Percentiles rank a stretch among this genome's conserved stretches.
Evolutionary conservation across 2,113 vertebrate genomes (phyloP).

Genomic region (Gobio gobio): DNA sequence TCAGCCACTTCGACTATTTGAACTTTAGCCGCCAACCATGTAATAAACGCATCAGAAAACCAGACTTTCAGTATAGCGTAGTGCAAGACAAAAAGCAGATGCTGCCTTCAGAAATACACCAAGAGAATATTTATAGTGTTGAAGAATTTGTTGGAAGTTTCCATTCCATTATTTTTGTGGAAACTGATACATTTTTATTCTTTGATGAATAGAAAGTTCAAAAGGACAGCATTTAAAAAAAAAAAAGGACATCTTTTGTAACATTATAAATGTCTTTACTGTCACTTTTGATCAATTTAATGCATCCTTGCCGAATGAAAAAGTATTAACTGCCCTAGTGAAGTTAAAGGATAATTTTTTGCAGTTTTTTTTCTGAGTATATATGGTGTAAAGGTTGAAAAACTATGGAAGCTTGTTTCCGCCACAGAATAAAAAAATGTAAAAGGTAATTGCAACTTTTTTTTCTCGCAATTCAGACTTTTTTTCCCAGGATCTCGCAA

Average conservation of each 20-base stretch:
- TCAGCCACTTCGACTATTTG: not conserved
- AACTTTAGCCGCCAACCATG: not conserved
- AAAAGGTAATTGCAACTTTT: too few relatives aligned
- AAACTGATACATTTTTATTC: too few relatives aligned
- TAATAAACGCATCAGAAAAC: not conserved
- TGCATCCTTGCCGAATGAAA: not conserved
- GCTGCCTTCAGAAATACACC: not conserved
- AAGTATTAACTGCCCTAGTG: not conserved
- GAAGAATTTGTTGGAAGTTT: not conserved
- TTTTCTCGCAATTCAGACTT: too few relatives aligned
- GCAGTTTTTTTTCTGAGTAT: too few relatives aligned
- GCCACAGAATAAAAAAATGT: too few relatives aligned
- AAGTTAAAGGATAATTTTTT: not conserved
- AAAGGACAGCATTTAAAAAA: too few relatives aligned
- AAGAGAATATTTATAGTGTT: not conserved
- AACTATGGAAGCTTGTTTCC: too few relatives aligned
- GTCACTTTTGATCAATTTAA: not conserved
- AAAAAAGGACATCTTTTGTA: too few relatives aligned
- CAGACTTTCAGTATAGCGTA: not conserved
- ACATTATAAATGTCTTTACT: not conserved
- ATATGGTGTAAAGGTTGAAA: too few relatives aligned
- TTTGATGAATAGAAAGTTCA: too few relatives aligned
- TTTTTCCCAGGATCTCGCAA: too few relatives aligned
- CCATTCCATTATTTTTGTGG: not conserved
- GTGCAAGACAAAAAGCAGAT: slow-evolving; percentile 15